Conservation (phyloP, 2,888 invertebrate species). For the Mycogona germanica region DNA sequence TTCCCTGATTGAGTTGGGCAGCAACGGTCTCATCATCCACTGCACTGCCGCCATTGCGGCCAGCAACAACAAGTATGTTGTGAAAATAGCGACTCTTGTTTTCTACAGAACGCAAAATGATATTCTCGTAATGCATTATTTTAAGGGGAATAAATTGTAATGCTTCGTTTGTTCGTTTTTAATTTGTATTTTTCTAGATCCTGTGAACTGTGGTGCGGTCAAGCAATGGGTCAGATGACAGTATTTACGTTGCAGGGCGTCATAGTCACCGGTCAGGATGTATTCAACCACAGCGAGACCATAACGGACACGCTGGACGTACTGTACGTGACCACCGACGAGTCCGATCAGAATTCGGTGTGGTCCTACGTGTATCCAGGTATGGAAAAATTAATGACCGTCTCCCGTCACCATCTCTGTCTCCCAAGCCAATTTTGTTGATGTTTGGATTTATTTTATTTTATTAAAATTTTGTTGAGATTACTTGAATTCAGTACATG, state of each 20-base stretch:
- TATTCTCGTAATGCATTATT: background rate
- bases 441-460: too few species aligned
- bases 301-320: constrained; percentile 35
- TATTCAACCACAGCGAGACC: constrained; percentile 48
- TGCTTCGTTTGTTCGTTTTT: background rate
- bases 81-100: background rate
- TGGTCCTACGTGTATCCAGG: constrained; percentile 76
- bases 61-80: background rate
- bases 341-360: constrained; percentile 24
- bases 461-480: constrained; percentile 3
- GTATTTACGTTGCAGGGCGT: constrained; percentile 56
- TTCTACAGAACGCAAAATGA: background rate
- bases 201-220: constrained; percentile 81
- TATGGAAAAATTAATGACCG: constrained; percentile 30
- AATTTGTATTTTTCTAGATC: constrained; percentile 23
- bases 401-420: too few species aligned
- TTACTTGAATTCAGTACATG: too few species aligned
- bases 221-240: constrained; percentile 61
- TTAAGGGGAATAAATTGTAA: background rate
- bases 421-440: too few species aligned
- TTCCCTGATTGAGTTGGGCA: constrained; percentile 23
- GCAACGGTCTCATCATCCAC: constrained; percentile 40
- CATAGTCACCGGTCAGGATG: constrained; percentile 58
- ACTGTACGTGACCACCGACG: constrained; percentile 47
- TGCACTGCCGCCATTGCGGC: constrained; percentile 43